Base-by-base conservation (phyloP, 2,888 invertebrate genomes). In the Synergus gifuensis region DNA sequence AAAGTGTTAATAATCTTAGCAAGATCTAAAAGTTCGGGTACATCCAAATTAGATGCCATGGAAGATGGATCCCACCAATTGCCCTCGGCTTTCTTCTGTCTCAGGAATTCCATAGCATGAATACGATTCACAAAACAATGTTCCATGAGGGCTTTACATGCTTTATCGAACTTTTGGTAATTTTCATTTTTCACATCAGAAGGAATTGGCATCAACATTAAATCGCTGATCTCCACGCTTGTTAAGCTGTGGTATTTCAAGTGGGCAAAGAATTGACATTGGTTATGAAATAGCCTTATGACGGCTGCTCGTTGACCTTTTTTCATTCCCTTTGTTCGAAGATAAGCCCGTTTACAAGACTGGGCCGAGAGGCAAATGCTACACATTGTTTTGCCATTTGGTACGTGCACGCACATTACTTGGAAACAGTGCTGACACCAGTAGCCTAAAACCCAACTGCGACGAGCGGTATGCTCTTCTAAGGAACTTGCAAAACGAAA, bases 181-280 rank as follows among this genome's bases (percentile, higher is more conserved):
- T 90, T 86, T 5, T 87, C 82, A 11, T 77, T 81, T 36, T 82
- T 81, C 14, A 90, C 77, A 7, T 85, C 81, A 44, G 76, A 77
- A 18, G 91, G 90, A 60, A 91, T 76, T 40, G 92, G 91, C 89
- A 92, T 89, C 16, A 91, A 82, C 90, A 92, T 91, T 14, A 92
- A 16, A n/a, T 91, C 90, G 44, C 84, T 83, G 66, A 89, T 85
- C 22, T 89, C 88, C 12, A 91, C 88, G 4, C 81, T 4, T 4
- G 44, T 78, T 14, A 85, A 81, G 1, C 84, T 79, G 76, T 92
- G 91, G 7, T 76, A 60, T 67, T 86, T 86, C 18, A 92, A 62
- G 76, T 92, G 91, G n/a, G 88, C 86, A 58, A 91, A 87, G 46
- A 91, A 90, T 79, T 89, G 89, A 76, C 92, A 92, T 73, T 90